A percentile compares a stretch with the other conserved stretches of the same genome.
These are phyloP conservation scores for Solenodon paradoxus DNA, from an alignment of 2,113 vertebrate genomes.

Conservation along the genomic window DNA sequence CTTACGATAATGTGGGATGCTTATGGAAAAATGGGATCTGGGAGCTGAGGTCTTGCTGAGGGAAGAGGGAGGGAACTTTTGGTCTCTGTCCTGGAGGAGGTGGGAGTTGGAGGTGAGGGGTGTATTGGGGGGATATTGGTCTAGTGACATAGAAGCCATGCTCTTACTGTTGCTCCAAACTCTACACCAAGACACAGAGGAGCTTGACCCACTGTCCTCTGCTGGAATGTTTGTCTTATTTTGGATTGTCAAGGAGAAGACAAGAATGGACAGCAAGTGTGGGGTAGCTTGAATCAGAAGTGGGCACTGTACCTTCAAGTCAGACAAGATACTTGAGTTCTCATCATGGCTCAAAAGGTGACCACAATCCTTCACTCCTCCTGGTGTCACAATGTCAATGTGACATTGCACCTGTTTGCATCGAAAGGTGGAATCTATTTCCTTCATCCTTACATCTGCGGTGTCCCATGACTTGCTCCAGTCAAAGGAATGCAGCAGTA, in stretches of 20 bases:
- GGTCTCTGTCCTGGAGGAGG: background rate
- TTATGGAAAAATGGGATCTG: background rate
- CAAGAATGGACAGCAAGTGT: background rate
- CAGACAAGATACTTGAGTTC: background rate
- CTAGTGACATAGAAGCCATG: background rate
- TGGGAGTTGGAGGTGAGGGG: background rate
- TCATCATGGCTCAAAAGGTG: background rate
- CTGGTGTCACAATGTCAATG: accelerated
- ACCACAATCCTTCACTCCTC: background rate
- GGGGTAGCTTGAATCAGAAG: background rate
- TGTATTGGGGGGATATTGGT: background rate
- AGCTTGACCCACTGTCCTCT: background rate
- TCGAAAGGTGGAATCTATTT: background rate
- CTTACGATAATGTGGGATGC: background rate
- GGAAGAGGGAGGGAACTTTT: background rate
- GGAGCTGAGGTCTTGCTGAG: background rate
- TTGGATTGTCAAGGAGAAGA: background rate
- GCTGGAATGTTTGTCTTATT: background rate
- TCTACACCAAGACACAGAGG: background rate
- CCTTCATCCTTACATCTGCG: background rate
- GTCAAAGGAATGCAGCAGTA: background rate
- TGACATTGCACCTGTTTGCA: background rate
- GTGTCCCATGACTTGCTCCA: background rate
- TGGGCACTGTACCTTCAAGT: background rate
- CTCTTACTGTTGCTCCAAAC: background rate